Evolutionary conservation across 2,888 invertebrate genomes (phyloP).

Genomic region (Artemia sinica): DNA sequence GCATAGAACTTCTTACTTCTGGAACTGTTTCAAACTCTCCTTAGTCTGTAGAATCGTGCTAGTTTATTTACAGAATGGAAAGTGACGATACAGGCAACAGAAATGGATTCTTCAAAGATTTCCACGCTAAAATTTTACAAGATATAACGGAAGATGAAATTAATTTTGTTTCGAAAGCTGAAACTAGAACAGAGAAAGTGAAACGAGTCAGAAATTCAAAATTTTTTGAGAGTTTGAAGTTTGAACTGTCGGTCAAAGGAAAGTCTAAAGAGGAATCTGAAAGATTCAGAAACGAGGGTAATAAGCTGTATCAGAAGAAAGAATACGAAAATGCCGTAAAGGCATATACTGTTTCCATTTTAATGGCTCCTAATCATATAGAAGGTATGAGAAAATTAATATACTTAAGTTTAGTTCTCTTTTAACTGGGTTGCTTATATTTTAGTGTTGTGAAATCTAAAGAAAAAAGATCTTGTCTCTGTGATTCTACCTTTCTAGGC

Average conservation of each 20-base stretch:
- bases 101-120: constrained; percentile 40
- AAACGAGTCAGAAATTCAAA: constrained; percentile 28
- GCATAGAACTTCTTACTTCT: too few species aligned
- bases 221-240: constrained; percentile 24
- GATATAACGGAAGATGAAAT: constrained; percentile 38
- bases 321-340: constrained; percentile 13
- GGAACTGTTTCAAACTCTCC: too few species aligned
- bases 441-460: too few species aligned
- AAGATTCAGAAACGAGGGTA: constrained; percentile 17
- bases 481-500: too few species aligned
- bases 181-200: constrained; percentile 50
- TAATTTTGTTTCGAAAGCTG: constrained; percentile 29
- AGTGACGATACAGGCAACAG: constrained; percentile 23
- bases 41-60: neutral
- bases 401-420: too few species aligned
- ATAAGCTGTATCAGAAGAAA: constrained; percentile 16
- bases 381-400: too few species aligned
- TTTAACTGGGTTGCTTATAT: too few species aligned
- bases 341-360: neutral
- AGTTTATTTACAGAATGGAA: constrained; percentile 12
- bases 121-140: constrained; percentile 43
- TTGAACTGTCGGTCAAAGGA: constrained; percentile 3
- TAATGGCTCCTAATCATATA: neutral
- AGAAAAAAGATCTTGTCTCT: too few species aligned
- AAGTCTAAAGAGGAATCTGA: constrained; percentile 16